Evolutionary conservation across 1,140 invertebrate genomes (phyloP), one percentile per base, ranked within the genome.

Genomic region (Calephelis virginiensis): DNA sequence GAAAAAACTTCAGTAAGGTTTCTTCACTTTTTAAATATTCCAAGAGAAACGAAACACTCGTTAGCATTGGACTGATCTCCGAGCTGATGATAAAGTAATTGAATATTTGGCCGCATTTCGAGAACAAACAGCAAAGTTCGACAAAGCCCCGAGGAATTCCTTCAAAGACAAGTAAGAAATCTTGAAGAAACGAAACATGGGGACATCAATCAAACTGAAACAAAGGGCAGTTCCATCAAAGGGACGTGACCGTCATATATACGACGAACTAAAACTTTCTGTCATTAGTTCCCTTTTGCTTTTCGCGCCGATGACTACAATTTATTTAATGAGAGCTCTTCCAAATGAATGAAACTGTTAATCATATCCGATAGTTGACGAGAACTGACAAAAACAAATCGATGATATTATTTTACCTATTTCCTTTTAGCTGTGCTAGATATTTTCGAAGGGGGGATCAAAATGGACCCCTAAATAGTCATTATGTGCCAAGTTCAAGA

Each of bases 151-250:
- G 62, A 64, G 53, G 66, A 74, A 75, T 77, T 78, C 67, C 56
- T 68, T 68, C 67, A 66, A 50, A 72, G 71, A 74, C 49, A 67
- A 73, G 77, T 72, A 72, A 74, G 70, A 73, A 78, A 78, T 81
- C 72, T 75, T 73, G 69, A 73, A 79, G 74, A 78, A 81, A 71
- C 73, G 69, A 70, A 75, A 73, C 73, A 73, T 56, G 53, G 59
- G 71, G 75, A 79, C 78, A 86, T 86, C 82, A 83, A 86, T 86
- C 82, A 86, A 80, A 77, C 65, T 69, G 75, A 80, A 78, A 81
- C 74, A 80, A 80, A 80, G 75, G 73, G 59, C 74, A 72, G 73
- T 73, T 69, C 70, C 66, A 73, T 73, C 65, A 69, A 63, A 65
- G 69, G 68, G 50, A 79, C 77, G 77, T 77, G 77, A 77, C 70